phyloP scores from a whole-genome alignment of 2,113 vertebrate genomes.

The Anguilla japonica region DNA sequence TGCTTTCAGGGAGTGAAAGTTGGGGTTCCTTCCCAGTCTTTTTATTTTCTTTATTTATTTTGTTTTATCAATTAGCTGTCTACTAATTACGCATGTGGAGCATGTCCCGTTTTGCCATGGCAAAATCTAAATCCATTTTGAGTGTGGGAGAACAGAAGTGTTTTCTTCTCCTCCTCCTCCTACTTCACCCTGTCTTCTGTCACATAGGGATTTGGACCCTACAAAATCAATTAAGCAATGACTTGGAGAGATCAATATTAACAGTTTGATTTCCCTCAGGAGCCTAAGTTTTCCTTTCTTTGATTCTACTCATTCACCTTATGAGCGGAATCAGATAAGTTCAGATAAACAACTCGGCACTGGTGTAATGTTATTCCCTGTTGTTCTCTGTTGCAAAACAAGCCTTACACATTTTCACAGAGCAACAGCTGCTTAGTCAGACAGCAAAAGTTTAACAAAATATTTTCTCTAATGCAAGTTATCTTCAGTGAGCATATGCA shows the following conservation, averaged over 20 bases:
- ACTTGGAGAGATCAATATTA: background rate
- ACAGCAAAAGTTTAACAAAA: background rate
- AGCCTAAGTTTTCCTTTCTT: background rate
- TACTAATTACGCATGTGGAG: background rate
- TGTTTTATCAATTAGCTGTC: background rate
- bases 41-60: background rate
- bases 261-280: background rate
- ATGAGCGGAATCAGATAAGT: background rate
- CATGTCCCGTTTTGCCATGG: background rate
- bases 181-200: background rate
- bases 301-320: background rate
- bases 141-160: background rate
- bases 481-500: background rate
- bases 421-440: too few species aligned
- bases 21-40: background rate
- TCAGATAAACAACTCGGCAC: background rate
- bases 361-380: background rate
- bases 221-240: slow-evolving; percentile 4
- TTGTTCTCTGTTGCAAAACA: background rate
- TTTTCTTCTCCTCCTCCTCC: background rate
- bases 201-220: background rate
- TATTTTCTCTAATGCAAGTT: background rate
- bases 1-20: background rate
- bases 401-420: too few species aligned
- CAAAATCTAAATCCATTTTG: background rate